Conservation (phyloP, 2,888 invertebrate genomes). For the Polyommatus iphigenia region DNA sequence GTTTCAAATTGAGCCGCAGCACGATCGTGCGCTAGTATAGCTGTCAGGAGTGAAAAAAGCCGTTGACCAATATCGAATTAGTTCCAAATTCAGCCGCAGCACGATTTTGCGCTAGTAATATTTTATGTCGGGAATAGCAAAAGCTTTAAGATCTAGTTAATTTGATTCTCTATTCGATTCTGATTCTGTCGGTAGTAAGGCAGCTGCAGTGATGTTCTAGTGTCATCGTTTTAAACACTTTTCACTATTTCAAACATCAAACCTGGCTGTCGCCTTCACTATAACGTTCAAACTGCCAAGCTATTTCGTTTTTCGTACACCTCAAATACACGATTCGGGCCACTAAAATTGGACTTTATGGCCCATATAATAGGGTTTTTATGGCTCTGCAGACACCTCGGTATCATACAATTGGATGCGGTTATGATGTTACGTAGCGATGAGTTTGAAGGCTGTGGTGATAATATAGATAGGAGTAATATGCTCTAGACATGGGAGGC, state of each 20-base stretch:
- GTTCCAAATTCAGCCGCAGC: too few species aligned
- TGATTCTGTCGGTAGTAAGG: too few species aligned
- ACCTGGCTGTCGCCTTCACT: neutral
- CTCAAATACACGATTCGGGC: slow-evolving; percentile 32
- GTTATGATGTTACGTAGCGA: slow-evolving; percentile 35
- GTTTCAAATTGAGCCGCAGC: too few species aligned
- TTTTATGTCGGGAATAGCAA: too few species aligned
- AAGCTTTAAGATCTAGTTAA: too few species aligned
- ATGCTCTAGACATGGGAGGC: slow-evolving; percentile 11
- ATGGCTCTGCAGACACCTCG: slow-evolving; percentile 54
- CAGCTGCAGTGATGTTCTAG: too few species aligned
- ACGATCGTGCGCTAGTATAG: too few species aligned
- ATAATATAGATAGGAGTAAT: slow-evolving; percentile 19
- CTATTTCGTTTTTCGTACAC: slow-evolving; percentile 34
- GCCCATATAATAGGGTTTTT: slow-evolving; percentile 1
- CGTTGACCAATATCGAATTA: too few species aligned
- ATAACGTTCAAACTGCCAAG: slow-evolving; percentile 23
- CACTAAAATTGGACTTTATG: slow-evolving; percentile 17
- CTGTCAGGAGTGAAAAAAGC: too few species aligned
- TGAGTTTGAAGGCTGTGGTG: slow-evolving; percentile 23
- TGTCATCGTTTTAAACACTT: neutral
- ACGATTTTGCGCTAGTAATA: too few species aligned
- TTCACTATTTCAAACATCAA: neutral
- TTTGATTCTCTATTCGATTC: too few species aligned
- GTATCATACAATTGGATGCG: slow-evolving; percentile 62